phyloP scores from a whole-genome alignment of 2,113 vertebrate species.

The Nanger granti region DNA sequence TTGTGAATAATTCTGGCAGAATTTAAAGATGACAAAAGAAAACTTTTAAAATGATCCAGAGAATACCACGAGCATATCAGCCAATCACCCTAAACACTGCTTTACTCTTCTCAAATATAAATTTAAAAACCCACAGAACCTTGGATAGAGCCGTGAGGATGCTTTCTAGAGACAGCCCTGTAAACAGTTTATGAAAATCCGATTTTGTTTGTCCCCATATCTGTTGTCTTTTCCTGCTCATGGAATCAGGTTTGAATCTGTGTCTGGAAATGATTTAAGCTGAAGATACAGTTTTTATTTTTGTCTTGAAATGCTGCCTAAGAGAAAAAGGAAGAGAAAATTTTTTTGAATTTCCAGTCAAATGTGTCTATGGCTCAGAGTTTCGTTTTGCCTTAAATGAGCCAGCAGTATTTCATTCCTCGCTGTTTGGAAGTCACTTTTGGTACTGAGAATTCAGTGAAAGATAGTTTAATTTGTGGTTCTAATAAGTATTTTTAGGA shows the following conservation, averaged over 20 bases:
- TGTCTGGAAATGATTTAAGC: background rate
- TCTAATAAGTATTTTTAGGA: background rate
- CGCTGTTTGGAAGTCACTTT: background rate
- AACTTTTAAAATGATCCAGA: background rate
- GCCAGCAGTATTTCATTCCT: background rate
- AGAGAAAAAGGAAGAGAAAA: background rate
- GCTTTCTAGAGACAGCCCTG: background rate
- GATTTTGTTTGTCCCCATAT: background rate
- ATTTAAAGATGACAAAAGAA: background rate
- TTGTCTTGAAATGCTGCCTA: constrained; percentile 2
- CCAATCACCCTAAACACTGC: background rate
- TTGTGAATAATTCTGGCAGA: background rate
- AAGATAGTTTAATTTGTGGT: background rate
- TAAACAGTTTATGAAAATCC: background rate
- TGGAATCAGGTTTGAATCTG: constrained; percentile 17
- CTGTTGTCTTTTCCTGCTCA: background rate
- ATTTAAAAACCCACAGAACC: constrained; percentile 7
- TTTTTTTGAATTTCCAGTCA: background rate
- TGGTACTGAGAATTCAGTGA: background rate
- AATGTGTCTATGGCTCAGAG: background rate
- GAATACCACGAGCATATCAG: background rate
- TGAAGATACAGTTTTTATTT: background rate
- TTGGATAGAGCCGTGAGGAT: background rate
- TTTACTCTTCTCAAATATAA: background rate
- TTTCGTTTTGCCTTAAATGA: background rate